These are phyloP conservation scores for Virgularia gustaviana DNA, from an alignment of 92 coral and sea anemone genomes.

Conservation along the genomic window DNA sequence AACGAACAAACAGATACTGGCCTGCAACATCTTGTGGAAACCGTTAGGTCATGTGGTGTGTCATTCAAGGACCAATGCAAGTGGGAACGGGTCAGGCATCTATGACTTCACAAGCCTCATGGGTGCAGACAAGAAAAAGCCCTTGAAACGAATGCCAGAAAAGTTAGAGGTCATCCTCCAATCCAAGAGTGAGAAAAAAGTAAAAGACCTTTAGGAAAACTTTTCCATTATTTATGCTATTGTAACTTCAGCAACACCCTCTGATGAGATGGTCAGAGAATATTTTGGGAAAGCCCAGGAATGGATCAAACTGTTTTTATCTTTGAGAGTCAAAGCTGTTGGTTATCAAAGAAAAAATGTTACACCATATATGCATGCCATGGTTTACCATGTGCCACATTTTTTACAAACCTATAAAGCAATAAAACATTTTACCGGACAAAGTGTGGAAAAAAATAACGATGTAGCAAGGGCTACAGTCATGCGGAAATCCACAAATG, in stretches of 20 bases:
- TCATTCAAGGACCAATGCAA: slow-evolving; percentile 36
- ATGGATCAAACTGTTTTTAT: slow-evolving; percentile 33
- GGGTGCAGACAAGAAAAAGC: slow-evolving; percentile 17
- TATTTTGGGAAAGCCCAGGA: slow-evolving; percentile 38
- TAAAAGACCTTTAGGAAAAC: slow-evolving; percentile 20
- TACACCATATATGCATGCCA: slow-evolving; percentile 35
- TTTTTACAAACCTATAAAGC: slow-evolving; percentile 2
- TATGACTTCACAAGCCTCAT: slow-evolving; percentile 31
- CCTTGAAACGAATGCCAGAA: background rate
- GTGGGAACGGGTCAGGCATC: slow-evolving; percentile 11
- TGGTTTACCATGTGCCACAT: slow-evolving; percentile 10
- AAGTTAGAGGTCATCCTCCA: slow-evolving; percentile 7
- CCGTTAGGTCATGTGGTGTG: slow-evolving; percentile 20
- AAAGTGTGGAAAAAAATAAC: background rate
- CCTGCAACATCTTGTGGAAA: background rate
- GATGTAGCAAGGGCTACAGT: slow-evolving; percentile 5
- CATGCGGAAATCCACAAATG: slow-evolving; percentile 6
- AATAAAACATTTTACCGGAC: slow-evolving; percentile 6
- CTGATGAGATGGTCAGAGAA: background rate
- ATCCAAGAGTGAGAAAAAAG: background rate
- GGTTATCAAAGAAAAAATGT: slow-evolving; percentile 43
- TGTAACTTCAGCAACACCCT: slow-evolving; percentile 2
- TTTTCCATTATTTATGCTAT: slow-evolving; percentile 7
- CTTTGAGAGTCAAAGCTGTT: slow-evolving; percentile 23
- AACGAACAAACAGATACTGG: slow-evolving; percentile 12